Conservation (phyloP, 2,797 vertebrate species). For the Eulemur albifrons region DNA sequence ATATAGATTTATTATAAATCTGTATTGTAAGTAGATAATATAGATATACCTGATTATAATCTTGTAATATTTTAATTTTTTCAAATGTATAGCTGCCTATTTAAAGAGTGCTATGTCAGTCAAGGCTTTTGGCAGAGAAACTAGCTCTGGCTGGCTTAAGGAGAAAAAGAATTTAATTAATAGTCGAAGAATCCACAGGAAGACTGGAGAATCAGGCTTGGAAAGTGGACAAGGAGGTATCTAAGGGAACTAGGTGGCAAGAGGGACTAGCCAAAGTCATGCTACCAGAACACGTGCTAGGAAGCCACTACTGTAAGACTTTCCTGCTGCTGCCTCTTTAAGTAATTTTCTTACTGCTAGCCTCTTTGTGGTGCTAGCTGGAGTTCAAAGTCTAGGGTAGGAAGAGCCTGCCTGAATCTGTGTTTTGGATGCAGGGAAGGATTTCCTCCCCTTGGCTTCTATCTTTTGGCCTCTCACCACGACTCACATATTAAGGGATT, state of each 20-base stretch:
- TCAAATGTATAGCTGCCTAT: not conserved
- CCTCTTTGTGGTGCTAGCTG: not conserved
- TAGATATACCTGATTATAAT: not conserved
- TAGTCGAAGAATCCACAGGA: conserved; percentile 14
- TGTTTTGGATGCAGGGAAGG: not conserved
- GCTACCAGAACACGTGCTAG: not conserved
- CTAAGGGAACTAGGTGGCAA: not conserved
- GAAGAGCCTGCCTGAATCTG: not conserved
- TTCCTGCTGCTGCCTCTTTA: not conserved
- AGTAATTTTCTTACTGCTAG: not conserved
- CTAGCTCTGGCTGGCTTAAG: not conserved
- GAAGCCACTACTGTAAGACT: not conserved
- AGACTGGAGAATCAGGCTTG: not conserved
- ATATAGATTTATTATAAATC: not conserved
- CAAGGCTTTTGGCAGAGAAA: not conserved
- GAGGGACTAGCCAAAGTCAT: not conserved
- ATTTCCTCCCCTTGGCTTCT: not conserved
- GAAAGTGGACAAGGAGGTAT: not conserved
- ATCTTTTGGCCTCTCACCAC: not conserved
- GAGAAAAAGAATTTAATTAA: not conserved
- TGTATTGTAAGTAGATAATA: not conserved
- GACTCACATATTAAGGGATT: not conserved
- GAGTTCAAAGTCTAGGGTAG: not conserved
- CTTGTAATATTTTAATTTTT: conserved; percentile 1
- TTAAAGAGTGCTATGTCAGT: not conserved